Conservation (phyloP, 2,888 invertebrate species). For the Hirtodrosophila confusa region DNA sequence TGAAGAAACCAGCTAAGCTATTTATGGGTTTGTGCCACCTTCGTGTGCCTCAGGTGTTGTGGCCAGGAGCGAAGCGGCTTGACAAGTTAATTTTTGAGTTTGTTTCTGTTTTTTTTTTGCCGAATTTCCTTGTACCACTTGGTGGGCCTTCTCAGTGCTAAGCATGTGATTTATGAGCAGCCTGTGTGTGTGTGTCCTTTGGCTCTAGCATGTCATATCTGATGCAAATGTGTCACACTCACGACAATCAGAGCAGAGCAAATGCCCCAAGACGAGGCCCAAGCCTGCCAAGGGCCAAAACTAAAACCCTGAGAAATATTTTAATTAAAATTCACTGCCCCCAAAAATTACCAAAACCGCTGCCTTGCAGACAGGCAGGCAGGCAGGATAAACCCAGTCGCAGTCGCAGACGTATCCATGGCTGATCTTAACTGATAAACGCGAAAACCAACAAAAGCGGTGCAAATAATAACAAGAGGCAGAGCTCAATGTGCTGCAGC, state of each 20-base stretch:
- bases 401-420: conserved; percentile 53
- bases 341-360: conserved; percentile 63
- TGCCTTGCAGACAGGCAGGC: conserved; percentile 34
- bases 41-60: conserved; percentile 28
- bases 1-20: conserved; percentile 54
- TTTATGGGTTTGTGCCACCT: conserved; percentile 63
- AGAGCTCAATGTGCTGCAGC: background rate
- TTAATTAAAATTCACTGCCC: conserved; percentile 77
- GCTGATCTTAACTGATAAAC: conserved; percentile 78
- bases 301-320: conserved; percentile 73
- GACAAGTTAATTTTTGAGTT: conserved; percentile 66
- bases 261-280: conserved; percentile 10
- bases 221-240: conserved; percentile 78
- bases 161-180: conserved; percentile 58
- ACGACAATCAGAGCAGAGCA: conserved; percentile 49
- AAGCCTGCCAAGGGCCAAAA: conserved; percentile 12
- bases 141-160: conserved; percentile 36
- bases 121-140: conserved; percentile 51
- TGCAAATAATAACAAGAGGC: conserved; percentile 35
- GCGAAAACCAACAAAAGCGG: conserved; percentile 73
- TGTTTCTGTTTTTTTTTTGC: background rate
- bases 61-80: conserved; percentile 7
- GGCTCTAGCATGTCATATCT: conserved; percentile 62
- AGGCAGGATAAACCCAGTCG: conserved; percentile 65
- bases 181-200: conserved; percentile 53